These are phyloP conservation scores for Chelonoidis abingdonii DNA, from an alignment of 2,113 vertebrate genomes.

Conservation along the genomic window DNA sequence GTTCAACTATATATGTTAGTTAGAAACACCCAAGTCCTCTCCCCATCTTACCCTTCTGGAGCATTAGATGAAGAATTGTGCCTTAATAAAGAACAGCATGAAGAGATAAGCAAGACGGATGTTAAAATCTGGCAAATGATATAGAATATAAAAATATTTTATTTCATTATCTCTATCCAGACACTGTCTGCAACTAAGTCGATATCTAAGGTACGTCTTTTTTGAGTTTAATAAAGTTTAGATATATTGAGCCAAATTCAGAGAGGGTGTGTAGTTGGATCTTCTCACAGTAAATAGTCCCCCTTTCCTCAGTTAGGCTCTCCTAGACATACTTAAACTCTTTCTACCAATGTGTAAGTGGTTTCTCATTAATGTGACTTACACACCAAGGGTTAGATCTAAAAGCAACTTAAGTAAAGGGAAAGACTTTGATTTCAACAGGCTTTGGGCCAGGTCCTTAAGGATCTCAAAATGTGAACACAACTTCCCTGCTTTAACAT, in stretches of 20 bases:
- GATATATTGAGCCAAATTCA: not conserved
- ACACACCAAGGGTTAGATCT: not conserved
- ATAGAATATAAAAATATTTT: not conserved
- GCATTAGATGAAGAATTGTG: not conserved
- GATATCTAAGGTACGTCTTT: not conserved
- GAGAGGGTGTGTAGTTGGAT: not conserved
- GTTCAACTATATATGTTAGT: not conserved
- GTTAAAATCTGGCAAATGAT: not conserved
- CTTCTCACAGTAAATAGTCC: not conserved
- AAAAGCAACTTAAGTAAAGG: not conserved
- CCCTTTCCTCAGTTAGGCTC: not conserved
- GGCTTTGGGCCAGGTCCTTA: not conserved
- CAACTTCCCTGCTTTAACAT: conserved; percentile 22
- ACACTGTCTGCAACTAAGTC: not conserved
- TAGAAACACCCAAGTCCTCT: not conserved
- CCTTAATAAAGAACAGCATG: not conserved
- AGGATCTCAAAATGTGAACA: not conserved
- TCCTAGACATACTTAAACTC: not conserved
- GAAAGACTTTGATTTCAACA: not conserved
- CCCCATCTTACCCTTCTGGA: not conserved
- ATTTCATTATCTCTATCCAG: not conserved
- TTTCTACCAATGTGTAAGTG: not conserved
- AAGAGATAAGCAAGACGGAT: not conserved
- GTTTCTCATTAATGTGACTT: not conserved
- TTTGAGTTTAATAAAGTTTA: not conserved